These are phyloP conservation scores for Coelogynopora nodosa DNA, from an alignment of 2,888 invertebrate genomes.

Conservation along the genomic window DNA sequence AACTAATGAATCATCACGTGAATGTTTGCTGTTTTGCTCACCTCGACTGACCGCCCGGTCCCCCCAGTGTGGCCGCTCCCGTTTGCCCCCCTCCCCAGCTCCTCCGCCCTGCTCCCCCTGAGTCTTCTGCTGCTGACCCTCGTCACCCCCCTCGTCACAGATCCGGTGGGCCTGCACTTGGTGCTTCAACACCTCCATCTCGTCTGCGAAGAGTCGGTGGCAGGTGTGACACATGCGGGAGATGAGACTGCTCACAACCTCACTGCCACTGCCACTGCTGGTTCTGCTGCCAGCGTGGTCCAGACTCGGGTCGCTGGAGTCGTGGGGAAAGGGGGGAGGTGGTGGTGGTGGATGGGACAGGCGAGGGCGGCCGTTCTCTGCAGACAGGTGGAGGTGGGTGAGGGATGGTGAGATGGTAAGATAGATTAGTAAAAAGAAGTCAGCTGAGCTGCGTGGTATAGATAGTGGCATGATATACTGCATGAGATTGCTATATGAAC, in stretches of 20 bases:
- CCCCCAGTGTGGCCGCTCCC: neutral
- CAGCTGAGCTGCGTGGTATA: too few species aligned
- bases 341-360: too few species aligned
- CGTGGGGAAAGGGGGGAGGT: neutral
- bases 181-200: slow-evolving; percentile 23
- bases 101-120: neutral
- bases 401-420: too few species aligned
- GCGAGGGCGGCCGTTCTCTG: too few species aligned
- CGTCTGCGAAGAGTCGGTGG: slow-evolving; percentile 20
- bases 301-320: neutral
- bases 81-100: neutral
- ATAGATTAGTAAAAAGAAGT: too few species aligned
- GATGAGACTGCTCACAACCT: neutral
- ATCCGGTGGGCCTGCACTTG: slow-evolving; percentile 14
- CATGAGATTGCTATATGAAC: too few species aligned
- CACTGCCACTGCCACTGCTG: too few species aligned
- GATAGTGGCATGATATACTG: too few species aligned
- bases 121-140: neutral
- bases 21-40: neutral
- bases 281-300: too few species aligned
- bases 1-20: neutral
- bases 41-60: neutral
- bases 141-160: neutral
- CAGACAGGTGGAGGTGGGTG: too few species aligned
- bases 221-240: slow-evolving; percentile 12